These are phyloP conservation scores for Trachelus stipa DNA, from an alignment of 2,888 invertebrate genomes.

Conservation along the genomic window DNA sequence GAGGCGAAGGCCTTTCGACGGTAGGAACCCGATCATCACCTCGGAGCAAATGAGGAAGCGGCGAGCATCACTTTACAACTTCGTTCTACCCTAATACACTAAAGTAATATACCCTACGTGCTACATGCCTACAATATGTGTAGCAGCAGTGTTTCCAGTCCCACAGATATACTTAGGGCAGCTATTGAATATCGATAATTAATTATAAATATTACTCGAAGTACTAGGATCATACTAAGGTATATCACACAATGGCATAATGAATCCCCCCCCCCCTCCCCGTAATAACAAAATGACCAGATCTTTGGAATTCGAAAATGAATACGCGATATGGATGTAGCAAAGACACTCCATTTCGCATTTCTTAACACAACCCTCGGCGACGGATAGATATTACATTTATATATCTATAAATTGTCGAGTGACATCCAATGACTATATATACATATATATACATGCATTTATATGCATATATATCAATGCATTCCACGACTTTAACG, in stretches of 20 bases:
- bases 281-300: slow-evolving; percentile 1
- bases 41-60: slow-evolving; percentile 66
- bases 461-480: slow-evolving; percentile 26
- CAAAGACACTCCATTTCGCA: slow-evolving; percentile 25
- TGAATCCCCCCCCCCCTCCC: neutral
- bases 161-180: slow-evolving; percentile 51
- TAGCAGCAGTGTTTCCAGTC: slow-evolving; percentile 59
- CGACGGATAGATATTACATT: slow-evolving; percentile 30
- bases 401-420: slow-evolving; percentile 9
- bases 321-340: slow-evolving; percentile 15
- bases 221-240: slow-evolving; percentile 45
- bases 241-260: slow-evolving; percentile 41
- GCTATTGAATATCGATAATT: slow-evolving; percentile 49
- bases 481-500: slow-evolving; percentile 30
- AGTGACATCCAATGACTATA: slow-evolving; percentile 14
- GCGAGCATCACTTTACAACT: slow-evolving; percentile 31
- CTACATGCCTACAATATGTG: slow-evolving; percentile 62
- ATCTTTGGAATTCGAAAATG: slow-evolving; percentile 28
- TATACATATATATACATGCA: slow-evolving; percentile 24
- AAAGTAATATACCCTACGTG: slow-evolving; percentile 56
- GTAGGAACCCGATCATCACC: slow-evolving; percentile 73
- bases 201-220: slow-evolving; percentile 40
- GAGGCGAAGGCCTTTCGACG: slow-evolving; percentile 83
- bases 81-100: slow-evolving; percentile 40
- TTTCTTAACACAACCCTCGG: slow-evolving; percentile 31